phyloP scores from a whole-genome alignment of 2,113 vertebrate species.

The Phrynocephalus versicolor region DNA sequence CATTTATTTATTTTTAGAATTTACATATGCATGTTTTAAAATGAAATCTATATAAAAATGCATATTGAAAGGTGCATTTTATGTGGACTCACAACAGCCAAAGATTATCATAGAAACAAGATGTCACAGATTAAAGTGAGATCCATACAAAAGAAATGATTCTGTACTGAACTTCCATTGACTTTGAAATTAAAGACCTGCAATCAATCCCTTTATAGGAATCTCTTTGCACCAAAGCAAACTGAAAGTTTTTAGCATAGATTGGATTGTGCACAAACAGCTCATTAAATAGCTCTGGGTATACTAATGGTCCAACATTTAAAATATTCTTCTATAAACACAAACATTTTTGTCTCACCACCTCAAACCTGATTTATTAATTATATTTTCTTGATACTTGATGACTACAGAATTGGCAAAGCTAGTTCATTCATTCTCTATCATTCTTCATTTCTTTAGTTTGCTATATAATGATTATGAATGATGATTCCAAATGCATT shows the following conservation, averaged over 20 bases:
- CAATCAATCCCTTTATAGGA: neutral
- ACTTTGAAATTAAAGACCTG: neutral
- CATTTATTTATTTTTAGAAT: no score
- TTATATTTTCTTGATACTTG: neutral
- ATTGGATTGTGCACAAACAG: neutral
- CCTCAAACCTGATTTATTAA: conserved; percentile 13
- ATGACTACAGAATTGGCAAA: neutral
- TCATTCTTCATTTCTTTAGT: neutral
- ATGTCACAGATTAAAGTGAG: neutral
- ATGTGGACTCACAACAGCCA: neutral
- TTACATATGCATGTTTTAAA: no score
- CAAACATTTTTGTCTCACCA: neutral
- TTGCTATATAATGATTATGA: conserved; percentile 6
- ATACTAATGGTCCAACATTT: neutral
- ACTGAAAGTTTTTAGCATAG: neutral
- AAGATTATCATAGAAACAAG: neutral
- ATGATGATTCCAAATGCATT: neutral
- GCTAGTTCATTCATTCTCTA: neutral
- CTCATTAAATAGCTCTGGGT: neutral
- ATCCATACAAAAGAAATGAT: neutral
- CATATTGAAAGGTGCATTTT: neutral
- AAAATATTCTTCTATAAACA: neutral
- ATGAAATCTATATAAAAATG: no score
- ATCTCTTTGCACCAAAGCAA: neutral
- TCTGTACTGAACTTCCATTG: neutral